A percentile compares a stretch with the other conserved stretches of the same genome.
These are phyloP conservation scores for Cardiocondyla obscurior DNA, from an alignment of 1,140 invertebrate genomes.

Conservation along the genomic window DNA sequence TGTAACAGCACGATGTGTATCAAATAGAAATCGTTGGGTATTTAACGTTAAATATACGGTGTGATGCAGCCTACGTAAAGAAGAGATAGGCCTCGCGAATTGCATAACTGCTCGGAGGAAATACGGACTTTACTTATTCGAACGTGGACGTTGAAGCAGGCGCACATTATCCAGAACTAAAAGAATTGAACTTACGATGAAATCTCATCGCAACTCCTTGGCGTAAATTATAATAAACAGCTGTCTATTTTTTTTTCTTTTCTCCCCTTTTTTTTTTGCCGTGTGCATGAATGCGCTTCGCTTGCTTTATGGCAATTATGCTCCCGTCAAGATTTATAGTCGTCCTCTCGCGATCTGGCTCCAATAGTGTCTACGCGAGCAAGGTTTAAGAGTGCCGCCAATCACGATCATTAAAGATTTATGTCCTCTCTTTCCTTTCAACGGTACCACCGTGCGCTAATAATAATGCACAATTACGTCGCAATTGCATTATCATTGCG, in stretches of 20 bases:
- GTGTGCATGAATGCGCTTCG: neutral
- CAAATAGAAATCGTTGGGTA: neutral
- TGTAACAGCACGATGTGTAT: neutral
- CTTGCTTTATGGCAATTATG: slow-evolving; percentile 10
- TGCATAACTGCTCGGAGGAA: slow-evolving; percentile 13
- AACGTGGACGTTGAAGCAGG: neutral
- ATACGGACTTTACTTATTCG: slow-evolving; percentile 5
- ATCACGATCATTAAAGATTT: slow-evolving; percentile 48
- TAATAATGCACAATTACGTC: slow-evolving; percentile 40
- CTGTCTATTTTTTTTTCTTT: slow-evolving; percentile 3
- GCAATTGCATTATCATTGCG: slow-evolving; percentile 41
- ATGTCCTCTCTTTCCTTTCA: slow-evolving; percentile 34
- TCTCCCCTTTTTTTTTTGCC: too few relatives aligned
- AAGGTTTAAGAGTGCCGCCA: slow-evolving; percentile 37
- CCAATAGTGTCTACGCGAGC: slow-evolving; percentile 21
- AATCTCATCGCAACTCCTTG: neutral
- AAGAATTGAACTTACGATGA: slow-evolving; percentile 13
- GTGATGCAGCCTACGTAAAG: neutral
- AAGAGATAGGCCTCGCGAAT: slow-evolving; percentile 17
- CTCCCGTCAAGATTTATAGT: slow-evolving; percentile 39
- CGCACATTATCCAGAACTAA: neutral
- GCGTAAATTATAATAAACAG: slow-evolving; percentile 9
- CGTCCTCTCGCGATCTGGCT: slow-evolving; percentile 37
- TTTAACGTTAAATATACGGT: slow-evolving; percentile 20
- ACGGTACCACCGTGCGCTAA: slow-evolving; percentile 3